Base-by-base conservation (phyloP, 2,797 vertebrate genomes). In the Simalia tracyae region DNA sequence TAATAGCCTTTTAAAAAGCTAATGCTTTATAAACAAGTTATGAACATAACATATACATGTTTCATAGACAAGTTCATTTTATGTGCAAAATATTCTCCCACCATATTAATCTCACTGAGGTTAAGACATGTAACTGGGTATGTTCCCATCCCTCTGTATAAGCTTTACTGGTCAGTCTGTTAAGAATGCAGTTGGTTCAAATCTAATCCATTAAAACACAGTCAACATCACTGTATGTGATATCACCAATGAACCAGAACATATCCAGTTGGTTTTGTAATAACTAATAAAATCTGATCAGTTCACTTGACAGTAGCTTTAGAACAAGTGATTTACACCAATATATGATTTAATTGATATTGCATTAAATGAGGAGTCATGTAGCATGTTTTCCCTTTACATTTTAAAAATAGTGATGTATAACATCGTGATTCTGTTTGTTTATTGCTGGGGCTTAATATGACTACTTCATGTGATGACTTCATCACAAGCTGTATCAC, bases 221-320 rank as follows among this genome's bases (percentile, higher is more conserved):
- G 0, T 2, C 46, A 72, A 86, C 84, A 54, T 12, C 12, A 0
- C 89, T 88, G 92, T n/a, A 93, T 22, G 50, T 57, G 54, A 2
- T 85, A 84, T 90, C 54, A 60, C 42, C 57, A 86, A 92, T 14
- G 26, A 19, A 72, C 66, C 36, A 92, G 88, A 92, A 76, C 76
- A 85, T 19, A 64, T 90, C 31, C 57, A 15, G 0, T 0, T 0
- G 1, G 7, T 17, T 57, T 91, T 1, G 76, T 50, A 22, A 64
- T 89, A 57, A 26, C 28, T 0, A 85, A 12, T 1, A 28, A 89
- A 64, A 63, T 57, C 17, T 72, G 42, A 54, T 26, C 24, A 15
- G 0, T 57, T 89, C n/a, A 14, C 17, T 57, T 50, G 42, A 36
- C 87, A n/a, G 5, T 54, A 86, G 4, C 61, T 86, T 36, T 89